Evolutionary conservation across 2,888 invertebrate species (phyloP), one percentile per base, ranked within the genome.

Genomic region (Taenaris catops): DNA sequence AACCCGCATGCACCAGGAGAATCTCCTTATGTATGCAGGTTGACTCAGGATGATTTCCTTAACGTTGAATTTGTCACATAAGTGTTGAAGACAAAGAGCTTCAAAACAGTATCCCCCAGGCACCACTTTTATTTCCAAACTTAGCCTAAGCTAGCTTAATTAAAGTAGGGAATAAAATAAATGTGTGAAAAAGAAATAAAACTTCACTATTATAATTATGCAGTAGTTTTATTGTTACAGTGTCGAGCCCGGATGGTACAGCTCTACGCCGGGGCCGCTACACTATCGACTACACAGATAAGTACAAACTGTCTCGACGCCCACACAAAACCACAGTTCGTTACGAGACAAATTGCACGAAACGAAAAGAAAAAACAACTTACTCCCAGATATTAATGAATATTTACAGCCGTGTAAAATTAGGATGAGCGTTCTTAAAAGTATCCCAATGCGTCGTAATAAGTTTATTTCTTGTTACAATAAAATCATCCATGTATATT

Each of bases 151-250:
- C n/a, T n/a, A n/a, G n/a, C n/a, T n/a, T n/a, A n/a, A n/a, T n/a
- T n/a, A n/a, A n/a, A n/a, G n/a, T n/a, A n/a, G n/a, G n/a, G n/a
- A n/a, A n/a, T n/a, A n/a, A n/a, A n/a, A n/a, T n/a, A n/a, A n/a
- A n/a, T n/a, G n/a, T n/a, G n/a, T n/a, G n/a, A n/a, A n/a, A n/a
- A 36, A 16, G 8, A 39, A 46, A 43, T 40, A 40, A 40, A 38
- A 46, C 38, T 19, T 33, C 29, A 36, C 4, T 3, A 14, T 34
- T 36, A 35, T 63, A 75, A 75, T 79, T 81, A 84, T 80, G 81
- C 80, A 79, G 69, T 81, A 83, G 64, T 80, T 81, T 63, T 75
- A 80, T 83, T 79, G 76, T 80, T 80, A 81, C 66, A 76, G 64
- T 66, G 65, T 59, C 67, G 63, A 57, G 58, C 57, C 53, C 58